A percentile compares a stretch with the other conserved stretches of the same genome.
phyloP scores from a whole-genome alignment of 1,140 invertebrate species.

The Drosophila tropicalis region DNA sequence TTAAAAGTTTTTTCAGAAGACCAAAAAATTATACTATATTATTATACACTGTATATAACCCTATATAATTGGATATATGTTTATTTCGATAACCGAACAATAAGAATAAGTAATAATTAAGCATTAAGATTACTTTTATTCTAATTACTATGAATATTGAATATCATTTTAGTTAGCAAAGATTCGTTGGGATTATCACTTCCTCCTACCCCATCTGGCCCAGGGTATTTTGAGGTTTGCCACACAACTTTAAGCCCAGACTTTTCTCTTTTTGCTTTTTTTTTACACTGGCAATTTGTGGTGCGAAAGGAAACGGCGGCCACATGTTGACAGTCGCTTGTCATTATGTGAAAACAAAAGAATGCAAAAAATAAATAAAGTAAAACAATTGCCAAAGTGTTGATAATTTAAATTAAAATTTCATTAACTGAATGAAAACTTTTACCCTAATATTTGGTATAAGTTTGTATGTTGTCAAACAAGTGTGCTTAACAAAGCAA shows the following conservation, averaged over 20 bases:
- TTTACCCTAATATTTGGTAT: too few relatives aligned
- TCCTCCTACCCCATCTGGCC: background rate
- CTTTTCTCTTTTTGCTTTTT: constrained; percentile 14
- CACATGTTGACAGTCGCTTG: constrained; percentile 65
- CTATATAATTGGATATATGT: too few relatives aligned
- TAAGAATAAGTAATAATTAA: too few relatives aligned
- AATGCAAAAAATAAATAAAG: constrained; percentile 6
- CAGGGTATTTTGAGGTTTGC: background rate
- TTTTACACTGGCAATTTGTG: constrained; percentile 60
- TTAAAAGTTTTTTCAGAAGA: too few relatives aligned
- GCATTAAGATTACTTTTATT: too few relatives aligned
- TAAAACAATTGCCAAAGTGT: constrained; percentile 23
- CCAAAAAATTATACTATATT: too few relatives aligned
- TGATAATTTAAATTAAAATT: constrained; percentile 27
- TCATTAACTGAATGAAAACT: constrained; percentile 4
- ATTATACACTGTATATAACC: too few relatives aligned
- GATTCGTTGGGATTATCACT: too few relatives aligned
- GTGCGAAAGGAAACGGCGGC: constrained; percentile 31
- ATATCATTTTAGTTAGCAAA: too few relatives aligned
- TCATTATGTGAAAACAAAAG: constrained; percentile 25
- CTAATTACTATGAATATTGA: too few relatives aligned
- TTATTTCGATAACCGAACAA: too few relatives aligned
- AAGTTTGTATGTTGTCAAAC: too few relatives aligned
- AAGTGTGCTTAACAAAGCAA: background rate
- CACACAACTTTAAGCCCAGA: background rate